These are phyloP conservation scores for Malurus melanocephalus DNA, from an alignment of 2,113 vertebrate species.

Conservation along the genomic window DNA sequence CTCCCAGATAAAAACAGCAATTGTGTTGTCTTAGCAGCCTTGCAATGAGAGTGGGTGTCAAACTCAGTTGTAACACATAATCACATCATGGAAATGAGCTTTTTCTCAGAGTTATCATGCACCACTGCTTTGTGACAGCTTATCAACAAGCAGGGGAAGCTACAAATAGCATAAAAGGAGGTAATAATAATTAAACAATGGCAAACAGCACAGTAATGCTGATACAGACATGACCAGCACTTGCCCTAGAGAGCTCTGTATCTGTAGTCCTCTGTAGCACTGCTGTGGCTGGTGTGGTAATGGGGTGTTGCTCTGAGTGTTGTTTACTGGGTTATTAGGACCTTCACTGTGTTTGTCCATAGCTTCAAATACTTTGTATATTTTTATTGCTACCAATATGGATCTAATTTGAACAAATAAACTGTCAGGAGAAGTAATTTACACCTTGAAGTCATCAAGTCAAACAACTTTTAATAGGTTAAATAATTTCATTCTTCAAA, in stretches of 20 bases:
- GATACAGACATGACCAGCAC: neutral
- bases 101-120: neutral
- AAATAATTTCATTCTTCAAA: neutral
- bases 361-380: neutral
- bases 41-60: conserved; percentile 32
- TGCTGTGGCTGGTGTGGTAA: neutral
- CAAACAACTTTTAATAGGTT: neutral
- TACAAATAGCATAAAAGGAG: neutral
- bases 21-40: conserved; percentile 34
- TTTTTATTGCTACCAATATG: neutral
- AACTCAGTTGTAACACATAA: conserved; percentile 21
- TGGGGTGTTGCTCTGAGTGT: neutral
- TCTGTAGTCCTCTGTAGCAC: neutral
- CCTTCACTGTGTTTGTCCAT: neutral
- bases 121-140: conserved; percentile 22
- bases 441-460: neutral
- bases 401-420: neutral
- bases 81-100: conserved; percentile 29
- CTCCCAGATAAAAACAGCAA: conserved; percentile 45
- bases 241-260: neutral
- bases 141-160: neutral
- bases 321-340: neutral
- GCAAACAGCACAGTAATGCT: neutral
- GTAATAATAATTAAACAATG: conserved; percentile 1
- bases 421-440: neutral